Evolutionary conservation across 1,140 invertebrate genomes (phyloP).

Genomic region (Nephila pilipes): DNA sequence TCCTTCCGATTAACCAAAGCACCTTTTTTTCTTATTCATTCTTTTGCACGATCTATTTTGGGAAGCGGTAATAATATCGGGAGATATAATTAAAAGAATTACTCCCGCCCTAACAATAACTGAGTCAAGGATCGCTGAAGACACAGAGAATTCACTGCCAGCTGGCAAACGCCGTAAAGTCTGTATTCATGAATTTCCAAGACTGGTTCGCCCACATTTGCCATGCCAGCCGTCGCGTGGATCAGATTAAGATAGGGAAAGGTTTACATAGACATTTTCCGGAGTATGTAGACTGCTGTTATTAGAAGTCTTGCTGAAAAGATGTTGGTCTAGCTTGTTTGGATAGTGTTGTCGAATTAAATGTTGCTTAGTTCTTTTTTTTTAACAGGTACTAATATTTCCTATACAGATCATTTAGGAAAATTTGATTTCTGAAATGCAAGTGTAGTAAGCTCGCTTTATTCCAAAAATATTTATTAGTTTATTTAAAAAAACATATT

Average conservation of each 20-base stretch:
- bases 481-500: no score
- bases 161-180: not conserved
- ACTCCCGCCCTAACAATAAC: slow-evolving; percentile 25
- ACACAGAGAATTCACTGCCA: not conserved
- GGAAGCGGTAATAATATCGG: not conserved
- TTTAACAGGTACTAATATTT: no score
- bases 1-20: not conserved
- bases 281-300: no score
- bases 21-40: not conserved
- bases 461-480: no score
- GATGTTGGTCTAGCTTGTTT: no score
- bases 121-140: not conserved
- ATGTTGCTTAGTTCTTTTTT: no score
- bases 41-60: not conserved
- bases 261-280: no score
- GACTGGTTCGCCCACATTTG: not conserved
- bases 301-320: not conserved
- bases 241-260: not conserved
- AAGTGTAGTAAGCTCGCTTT: no score
- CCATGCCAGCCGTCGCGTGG: not conserved
- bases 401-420: no score
- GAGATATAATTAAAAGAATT: slow-evolving; percentile 29
- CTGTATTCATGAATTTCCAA: not conserved
- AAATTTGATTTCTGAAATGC: no score
- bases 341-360: no score